Base-by-base conservation (phyloP, 2,113 vertebrate species). In the Dinomys branickii region DNA sequence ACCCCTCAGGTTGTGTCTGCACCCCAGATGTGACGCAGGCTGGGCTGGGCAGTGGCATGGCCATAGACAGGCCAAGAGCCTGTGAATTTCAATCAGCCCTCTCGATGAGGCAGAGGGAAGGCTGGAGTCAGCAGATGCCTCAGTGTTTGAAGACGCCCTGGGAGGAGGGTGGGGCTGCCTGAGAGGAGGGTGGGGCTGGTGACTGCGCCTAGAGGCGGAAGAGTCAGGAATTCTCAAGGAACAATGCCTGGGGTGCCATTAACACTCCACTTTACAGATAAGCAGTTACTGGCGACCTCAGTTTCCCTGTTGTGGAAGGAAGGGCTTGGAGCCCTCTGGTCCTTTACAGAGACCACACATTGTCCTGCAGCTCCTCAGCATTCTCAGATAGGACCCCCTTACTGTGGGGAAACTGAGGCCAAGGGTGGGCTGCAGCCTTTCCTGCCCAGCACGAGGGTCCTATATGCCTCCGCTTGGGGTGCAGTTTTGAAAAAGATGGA, bases 281-380 rank as follows among this genome's bases (percentile, higher is more conserved):
- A 73, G 3, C 56, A 47, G 5, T 50, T 28, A 7, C 61, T 28
- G 3, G 0, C 2, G 3, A 2, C 80, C 54, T 82, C 50, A 0
- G 52, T 81, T 82, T 80, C 58, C 41, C 47, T 19, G 4, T 75
- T 77, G 73, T 50, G 26, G 26, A 35, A 71, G 41, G 33, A 50
- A 54, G 26, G 59, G 20, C 6, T 47, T 20, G 1, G 84, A 78
- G 56, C 3, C 17, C 12, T 7, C 7, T 5, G 16, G 73, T 26
- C 30, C 22, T 44, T 75, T 65, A 2, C 1, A 73, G 35, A 47
- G 38, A 30, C 47, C 71, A 11, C 26, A 69, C 26, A 17, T 50
- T 3, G 5, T 85, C 56, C 63, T 67, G 3, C 16, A 52, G 61
- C 65, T 41, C 16, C 19, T 67, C 50, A 20, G 47, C 65, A 14